Conservation (phyloP, 2,113 vertebrate species). For the Caracal caracal region DNA sequence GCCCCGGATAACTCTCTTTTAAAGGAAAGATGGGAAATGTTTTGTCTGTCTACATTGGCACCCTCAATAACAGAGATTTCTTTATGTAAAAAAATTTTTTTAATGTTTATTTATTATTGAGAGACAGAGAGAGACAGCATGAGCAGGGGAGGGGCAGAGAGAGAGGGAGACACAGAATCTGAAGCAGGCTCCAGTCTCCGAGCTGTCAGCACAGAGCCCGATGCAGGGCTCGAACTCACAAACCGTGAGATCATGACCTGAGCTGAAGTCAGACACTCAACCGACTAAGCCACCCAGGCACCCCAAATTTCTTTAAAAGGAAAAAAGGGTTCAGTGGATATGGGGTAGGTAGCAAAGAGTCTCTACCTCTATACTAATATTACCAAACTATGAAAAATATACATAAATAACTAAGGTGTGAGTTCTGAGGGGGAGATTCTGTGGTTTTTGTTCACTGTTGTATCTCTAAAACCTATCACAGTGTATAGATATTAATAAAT, state of each 20-base stretch:
- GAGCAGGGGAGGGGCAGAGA: too few species aligned
- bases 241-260: too few species aligned
- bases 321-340: neutral
- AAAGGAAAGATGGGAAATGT: neutral
- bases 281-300: too few species aligned
- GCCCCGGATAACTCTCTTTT: neutral
- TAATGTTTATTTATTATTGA: too few species aligned
- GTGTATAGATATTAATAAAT: neutral
- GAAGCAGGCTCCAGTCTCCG: too few species aligned
- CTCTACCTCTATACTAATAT: neutral
- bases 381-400: neutral
- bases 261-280: too few species aligned
- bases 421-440: neutral
- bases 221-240: too few species aligned
- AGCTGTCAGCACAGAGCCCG: too few species aligned
- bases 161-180: too few species aligned
- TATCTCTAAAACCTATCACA: neutral
- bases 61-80: neutral
- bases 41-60: neutral
- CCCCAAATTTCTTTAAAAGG: neutral
- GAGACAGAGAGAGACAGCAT: too few species aligned
- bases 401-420: neutral
- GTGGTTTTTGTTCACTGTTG: neutral
- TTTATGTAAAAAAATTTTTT: neutral
- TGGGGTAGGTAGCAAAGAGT: too few species aligned